These are phyloP conservation scores for Stenopsyche tienmushanensis DNA, from an alignment of 1,140 invertebrate species.

Conservation along the genomic window DNA sequence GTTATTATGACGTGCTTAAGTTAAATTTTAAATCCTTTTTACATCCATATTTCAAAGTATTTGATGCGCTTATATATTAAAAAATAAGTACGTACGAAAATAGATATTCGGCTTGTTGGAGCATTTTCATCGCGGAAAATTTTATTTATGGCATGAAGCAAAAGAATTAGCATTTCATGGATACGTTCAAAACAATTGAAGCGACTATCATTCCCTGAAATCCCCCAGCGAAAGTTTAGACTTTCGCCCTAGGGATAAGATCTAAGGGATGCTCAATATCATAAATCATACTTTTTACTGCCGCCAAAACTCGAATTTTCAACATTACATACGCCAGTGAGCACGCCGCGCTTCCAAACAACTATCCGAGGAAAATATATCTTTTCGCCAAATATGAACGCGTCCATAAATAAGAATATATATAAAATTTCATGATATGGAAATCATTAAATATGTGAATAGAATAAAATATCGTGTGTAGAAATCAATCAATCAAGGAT, in stretches of 20 bases:
- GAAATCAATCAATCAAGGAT: constrained; percentile 18
- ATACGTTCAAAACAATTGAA: constrained; percentile 22
- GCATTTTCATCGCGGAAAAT: no score
- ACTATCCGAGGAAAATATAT: no score
- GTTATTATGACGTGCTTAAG: no score
- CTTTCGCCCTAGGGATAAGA: background rate
- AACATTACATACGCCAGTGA: background rate
- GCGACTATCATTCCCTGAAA: constrained; percentile 9
- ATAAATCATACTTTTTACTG: constrained; percentile 26
- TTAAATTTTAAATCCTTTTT: no score
- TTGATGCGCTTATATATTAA: no score
- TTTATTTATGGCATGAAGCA: constrained; percentile 1
- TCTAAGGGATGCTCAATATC: constrained; percentile 7
- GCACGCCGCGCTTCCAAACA: no score
- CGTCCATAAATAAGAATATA: no score
- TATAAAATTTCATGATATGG: no score
- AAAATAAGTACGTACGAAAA: no score
- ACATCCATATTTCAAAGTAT: no score
- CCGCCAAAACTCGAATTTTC: constrained; percentile 23
- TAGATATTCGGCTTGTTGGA: background rate
- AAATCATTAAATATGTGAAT: no score
- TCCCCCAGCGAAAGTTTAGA: background rate
- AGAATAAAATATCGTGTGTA: background rate
- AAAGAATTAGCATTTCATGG: constrained; percentile 16
- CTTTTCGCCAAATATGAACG: no score